Base-by-base conservation (phyloP, 2,888 invertebrate genomes). In the Microplitis deprimator region DNA sequence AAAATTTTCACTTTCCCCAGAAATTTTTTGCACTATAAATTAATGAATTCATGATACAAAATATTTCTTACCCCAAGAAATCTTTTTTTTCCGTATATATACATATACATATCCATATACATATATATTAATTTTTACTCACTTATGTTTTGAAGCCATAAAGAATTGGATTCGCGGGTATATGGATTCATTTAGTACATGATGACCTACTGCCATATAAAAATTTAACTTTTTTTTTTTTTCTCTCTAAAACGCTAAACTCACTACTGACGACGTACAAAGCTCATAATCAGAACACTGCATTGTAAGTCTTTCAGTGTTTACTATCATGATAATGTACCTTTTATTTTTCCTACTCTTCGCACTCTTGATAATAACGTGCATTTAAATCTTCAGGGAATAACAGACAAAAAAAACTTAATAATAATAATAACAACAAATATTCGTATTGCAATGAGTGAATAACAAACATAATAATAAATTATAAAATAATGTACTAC, bases 151-250 rank as follows among this genome's bases (percentile, higher is more conserved):
- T 68, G 76, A 72, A 68, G 72, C 76, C 72, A 61, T 71, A 72
- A 72, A 72, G 29, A 69, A 72, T 76, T 71, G 20, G 61, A 71
- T 72, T 72, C 40, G 68, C 41, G 17, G 41, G 68, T 61, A 60
- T 67, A 68, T 60, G 76, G 76, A 76, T 76, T 76, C 76, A 76
- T 62, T 29, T 39, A 70, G 65, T 71, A 67, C 59, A 60, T 13
- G 61, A 74, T 74, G 71, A 62, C 71, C 71, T 71, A 62, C 62
- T 71, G 50, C 16, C 41, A 50, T 29, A 61, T n/a, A 38, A 71
- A 60, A 50, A 60, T 38, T 71, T 39, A 17, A 16, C n/a, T 8
- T 62, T 62, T 62, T 20, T 62, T 59, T 59, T 59, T 59, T 59
- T 6, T 59, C n/a, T 6, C 13, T 59, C 10, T n/a, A 13, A n/a